Base-by-base conservation (phyloP, 2,113 vertebrate species). In the Polypterus bichir region DNA sequence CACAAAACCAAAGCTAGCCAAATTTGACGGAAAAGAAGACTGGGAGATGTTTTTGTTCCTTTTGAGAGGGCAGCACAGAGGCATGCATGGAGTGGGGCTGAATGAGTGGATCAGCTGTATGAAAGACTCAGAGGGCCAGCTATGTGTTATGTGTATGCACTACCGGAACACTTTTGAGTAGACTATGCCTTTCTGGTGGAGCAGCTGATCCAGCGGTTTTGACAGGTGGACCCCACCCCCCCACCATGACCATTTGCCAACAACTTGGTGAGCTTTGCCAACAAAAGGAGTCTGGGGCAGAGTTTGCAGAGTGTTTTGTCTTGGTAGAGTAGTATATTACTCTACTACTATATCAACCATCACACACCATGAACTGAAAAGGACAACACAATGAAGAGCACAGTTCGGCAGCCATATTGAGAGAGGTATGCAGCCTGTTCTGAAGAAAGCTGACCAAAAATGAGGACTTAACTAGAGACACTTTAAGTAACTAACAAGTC, bases 41-140 rank as follows among this genome's bases (percentile, higher is more conserved):
- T 66, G 65, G 61, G 61, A 62, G 10, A 58, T 55, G 7, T 59
- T 46, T 53, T 66, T n/a, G 44, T 66, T 46, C 65, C 54, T 53
- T 59, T 66, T 62, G 58, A 60, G 66, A 9, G 48, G n/a, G 11
- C 59, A 48, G 62, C 66, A 11, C 52, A 45, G 62, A 60, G 49
- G 53, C 49, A 60, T 60, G 62, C 45, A 4, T 67, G 44, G 62
- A 60, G 5, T 44, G 49, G 54, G 27, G 27, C 46, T 9, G 60
- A 62, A 44, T 57, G 60, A 48, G 60, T 66, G 3, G 61, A 66
- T 47, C 46, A 48, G 10, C 65, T 66, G 3, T 60, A 66, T 62
- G 65, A 66, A 57, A 58, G 60, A 48, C 46, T 66, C 51, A 61
- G 65, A 57, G 62, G 66, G 11, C 10, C 59, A 47, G 62, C 59